Percentiles rank a stretch among this genome's conserved stretches.
Conservation (phyloP, 2,888 invertebrate genomes). For the Antheraea yamamai region DNA sequence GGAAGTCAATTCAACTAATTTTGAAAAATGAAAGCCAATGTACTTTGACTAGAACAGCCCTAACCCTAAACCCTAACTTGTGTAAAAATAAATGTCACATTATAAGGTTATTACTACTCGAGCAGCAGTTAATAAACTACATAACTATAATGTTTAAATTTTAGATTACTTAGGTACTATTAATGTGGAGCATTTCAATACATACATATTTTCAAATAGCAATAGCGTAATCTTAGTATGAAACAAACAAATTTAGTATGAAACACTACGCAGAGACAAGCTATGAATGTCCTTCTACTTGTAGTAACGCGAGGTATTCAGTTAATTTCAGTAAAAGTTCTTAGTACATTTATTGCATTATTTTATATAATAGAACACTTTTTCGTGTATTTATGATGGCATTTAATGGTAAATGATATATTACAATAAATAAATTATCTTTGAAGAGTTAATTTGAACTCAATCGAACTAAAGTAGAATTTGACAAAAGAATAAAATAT, state of each 20-base stretch:
- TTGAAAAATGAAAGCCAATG: background rate
- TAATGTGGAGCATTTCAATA: background rate
- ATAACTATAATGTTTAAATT: background rate
- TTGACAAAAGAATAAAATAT: no score
- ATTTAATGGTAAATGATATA: background rate
- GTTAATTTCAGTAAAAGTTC: background rate
- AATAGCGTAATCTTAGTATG: slow-evolving; percentile 24
- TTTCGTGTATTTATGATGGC: background rate
- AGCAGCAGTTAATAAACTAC: background rate
- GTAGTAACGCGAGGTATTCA: slow-evolving; percentile 3
- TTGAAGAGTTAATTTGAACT: no score
- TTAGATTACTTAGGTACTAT: background rate
- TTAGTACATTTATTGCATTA: background rate
- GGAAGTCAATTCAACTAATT: no score
- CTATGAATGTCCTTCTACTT: slow-evolving; percentile 32
- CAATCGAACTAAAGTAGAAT: no score
- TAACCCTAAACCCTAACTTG: background rate
- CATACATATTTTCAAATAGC: background rate
- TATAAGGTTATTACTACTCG: background rate
- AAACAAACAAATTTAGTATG: slow-evolving; percentile 34
- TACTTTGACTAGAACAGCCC: background rate
- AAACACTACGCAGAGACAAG: slow-evolving; percentile 38
- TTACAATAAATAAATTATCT: no score
- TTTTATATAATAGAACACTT: background rate
- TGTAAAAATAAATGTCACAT: background rate